Evolutionary conservation across 2,888 invertebrate genomes (phyloP).

Genomic region (Eupeodes luniger): DNA sequence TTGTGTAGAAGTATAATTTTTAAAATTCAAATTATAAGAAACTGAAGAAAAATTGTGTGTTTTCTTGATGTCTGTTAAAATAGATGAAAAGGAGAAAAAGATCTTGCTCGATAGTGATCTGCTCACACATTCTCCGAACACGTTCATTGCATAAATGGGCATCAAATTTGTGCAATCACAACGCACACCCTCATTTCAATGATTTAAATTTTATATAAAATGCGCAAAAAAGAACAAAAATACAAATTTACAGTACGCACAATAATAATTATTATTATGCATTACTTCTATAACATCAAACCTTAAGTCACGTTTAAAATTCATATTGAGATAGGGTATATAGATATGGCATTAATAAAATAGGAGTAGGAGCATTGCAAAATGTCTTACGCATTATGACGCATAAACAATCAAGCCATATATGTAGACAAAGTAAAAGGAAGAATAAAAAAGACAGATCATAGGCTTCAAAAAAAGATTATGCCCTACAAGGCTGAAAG

Average conservation of each 20-base stretch:
- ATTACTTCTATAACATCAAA: slow-evolving; percentile 51
- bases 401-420: slow-evolving; percentile 59
- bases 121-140: slow-evolving; percentile 49
- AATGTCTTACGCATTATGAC: slow-evolving; percentile 48
- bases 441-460: slow-evolving; percentile 53
- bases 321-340: slow-evolving; percentile 26
- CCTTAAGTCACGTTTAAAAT: slow-evolving; percentile 19
- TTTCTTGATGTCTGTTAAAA: too few species aligned
- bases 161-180: slow-evolving; percentile 30
- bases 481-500: slow-evolving; percentile 34
- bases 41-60: too few species aligned
- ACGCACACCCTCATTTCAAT: slow-evolving; percentile 52
- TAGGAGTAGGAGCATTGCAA: slow-evolving; percentile 11
- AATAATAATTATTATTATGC: not conserved
- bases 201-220: slow-evolving; percentile 50
- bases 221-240: slow-evolving; percentile 43
- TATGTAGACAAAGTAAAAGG: slow-evolving; percentile 29
- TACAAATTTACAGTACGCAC: not conserved
- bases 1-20: too few species aligned
- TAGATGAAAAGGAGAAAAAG: too few species aligned
- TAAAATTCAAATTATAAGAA: too few species aligned
- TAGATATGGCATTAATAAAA: not conserved
- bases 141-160: slow-evolving; percentile 52
- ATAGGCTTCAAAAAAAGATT: slow-evolving; percentile 60
- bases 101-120: slow-evolving; percentile 15